Percentiles rank a stretch among this genome's conserved stretches.
These are phyloP conservation scores for Diarsia mendica DNA, from an alignment of 2,888 invertebrate genomes.

Conservation along the genomic window DNA sequence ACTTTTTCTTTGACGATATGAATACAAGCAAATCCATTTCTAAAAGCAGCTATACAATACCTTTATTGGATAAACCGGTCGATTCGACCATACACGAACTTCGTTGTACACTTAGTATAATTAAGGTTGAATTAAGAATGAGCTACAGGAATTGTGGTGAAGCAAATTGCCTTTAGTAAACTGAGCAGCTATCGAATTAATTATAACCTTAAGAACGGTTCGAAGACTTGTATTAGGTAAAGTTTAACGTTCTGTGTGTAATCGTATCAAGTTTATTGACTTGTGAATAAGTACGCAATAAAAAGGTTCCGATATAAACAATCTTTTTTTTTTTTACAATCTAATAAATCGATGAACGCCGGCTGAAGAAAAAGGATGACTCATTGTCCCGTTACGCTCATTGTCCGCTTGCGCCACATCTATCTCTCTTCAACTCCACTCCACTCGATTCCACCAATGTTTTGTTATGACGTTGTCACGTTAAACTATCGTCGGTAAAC, in stretches of 20 bases:
- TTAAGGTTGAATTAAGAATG: constrained; percentile 27
- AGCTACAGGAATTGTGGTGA: constrained; percentile 7
- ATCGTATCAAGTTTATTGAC: background rate
- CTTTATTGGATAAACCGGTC: background rate
- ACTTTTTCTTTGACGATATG: background rate
- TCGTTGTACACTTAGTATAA: constrained; percentile 6
- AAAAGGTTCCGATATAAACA: background rate
- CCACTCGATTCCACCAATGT: too few species aligned
- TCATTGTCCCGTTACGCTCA: too few species aligned
- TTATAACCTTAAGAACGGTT: background rate
- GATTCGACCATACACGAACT: background rate
- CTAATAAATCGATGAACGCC: too few species aligned
- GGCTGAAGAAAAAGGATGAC: too few species aligned
- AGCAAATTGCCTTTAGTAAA: constrained; percentile 10
- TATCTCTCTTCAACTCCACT: too few species aligned
- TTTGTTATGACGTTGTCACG: too few species aligned
- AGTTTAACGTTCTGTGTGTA: background rate
- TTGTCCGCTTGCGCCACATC: too few species aligned
- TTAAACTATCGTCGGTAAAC: too few species aligned
- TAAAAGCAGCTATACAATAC: background rate
- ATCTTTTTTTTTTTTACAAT: background rate
- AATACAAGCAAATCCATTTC: background rate
- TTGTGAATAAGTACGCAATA: background rate
- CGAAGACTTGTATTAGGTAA: background rate
- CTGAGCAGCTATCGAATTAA: background rate